Percentiles rank a stretch among this genome's conserved stretches.
These are phyloP conservation scores for Frankliniella fusca DNA, from an alignment of 2,888 invertebrate genomes.

Conservation along the genomic window DNA sequence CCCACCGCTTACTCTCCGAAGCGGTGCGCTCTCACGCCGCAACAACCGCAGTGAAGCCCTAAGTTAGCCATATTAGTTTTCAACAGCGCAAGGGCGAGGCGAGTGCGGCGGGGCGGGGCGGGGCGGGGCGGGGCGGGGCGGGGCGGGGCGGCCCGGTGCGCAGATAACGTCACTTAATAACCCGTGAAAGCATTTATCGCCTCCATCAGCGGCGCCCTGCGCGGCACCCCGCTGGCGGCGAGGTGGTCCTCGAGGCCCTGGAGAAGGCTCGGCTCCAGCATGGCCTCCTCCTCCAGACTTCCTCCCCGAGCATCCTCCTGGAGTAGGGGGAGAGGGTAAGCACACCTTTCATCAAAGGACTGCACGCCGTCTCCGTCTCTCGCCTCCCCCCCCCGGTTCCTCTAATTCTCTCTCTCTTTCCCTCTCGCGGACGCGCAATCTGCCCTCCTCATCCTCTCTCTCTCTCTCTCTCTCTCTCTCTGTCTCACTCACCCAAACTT, in stretches of 20 bases:
- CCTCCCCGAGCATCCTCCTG: not conserved
- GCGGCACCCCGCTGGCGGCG: too few relatives aligned
- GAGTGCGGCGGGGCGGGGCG: too few relatives aligned
- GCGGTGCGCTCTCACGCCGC: not conserved
- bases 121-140: too few relatives aligned
- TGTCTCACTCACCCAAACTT: not conserved
- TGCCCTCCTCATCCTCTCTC: too few relatives aligned
- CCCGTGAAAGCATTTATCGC: constrained; percentile 21
- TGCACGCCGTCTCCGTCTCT: too few relatives aligned
- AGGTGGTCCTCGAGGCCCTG: not conserved
- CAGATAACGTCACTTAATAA: constrained; percentile 13
- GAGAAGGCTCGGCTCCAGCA: not conserved
- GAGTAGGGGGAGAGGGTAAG: too few relatives aligned
- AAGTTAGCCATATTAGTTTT: constrained; percentile 17
- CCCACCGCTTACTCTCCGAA: too few relatives aligned
- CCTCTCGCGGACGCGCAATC: too few relatives aligned
- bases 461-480: too few relatives aligned
- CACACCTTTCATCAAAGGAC: not conserved
- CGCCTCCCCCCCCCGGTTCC: too few relatives aligned
- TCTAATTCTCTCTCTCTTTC: too few relatives aligned
- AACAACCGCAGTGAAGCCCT: not conserved
- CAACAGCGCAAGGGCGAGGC: too few relatives aligned
- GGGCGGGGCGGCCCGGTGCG: not conserved
- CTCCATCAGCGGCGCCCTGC: not conserved
- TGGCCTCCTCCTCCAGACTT: not conserved